phyloP scores from a whole-genome alignment of 2,113 vertebrate species.

The Antechinus flavipes region DNA sequence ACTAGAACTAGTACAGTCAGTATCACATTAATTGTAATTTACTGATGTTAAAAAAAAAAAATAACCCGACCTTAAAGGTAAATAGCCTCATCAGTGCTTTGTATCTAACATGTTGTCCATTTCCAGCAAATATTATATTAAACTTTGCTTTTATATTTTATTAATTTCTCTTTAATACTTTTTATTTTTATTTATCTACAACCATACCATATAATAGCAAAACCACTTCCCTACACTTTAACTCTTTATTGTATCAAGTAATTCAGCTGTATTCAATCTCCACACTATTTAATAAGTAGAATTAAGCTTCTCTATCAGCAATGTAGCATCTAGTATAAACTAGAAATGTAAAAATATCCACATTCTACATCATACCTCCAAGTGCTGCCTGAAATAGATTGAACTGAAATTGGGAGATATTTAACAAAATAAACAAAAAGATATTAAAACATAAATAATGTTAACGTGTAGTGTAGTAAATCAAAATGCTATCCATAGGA shows the following conservation, averaged over 20 bases:
- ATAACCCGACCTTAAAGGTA: not conserved
- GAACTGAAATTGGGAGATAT: not conserved
- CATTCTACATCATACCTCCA: not conserved
- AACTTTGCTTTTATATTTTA: not conserved
- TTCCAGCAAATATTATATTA: not conserved
- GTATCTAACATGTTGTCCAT: not conserved
- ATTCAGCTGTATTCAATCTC: not conserved
- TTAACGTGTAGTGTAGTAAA: not conserved
- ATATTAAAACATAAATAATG: not conserved
- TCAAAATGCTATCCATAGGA: not conserved
- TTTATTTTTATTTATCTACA: not conserved
- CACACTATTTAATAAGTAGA: not conserved
- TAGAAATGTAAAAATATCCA: not conserved
- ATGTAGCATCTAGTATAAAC: not conserved
- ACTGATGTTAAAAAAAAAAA: not conserved
- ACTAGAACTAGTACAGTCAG: not conserved
- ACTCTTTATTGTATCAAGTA: not conserved
- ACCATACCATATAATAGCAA: not conserved
- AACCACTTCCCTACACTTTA: not conserved
- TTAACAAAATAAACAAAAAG: not conserved
- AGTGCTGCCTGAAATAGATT: not conserved
- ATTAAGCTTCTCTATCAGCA: not conserved
- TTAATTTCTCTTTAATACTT: not conserved
- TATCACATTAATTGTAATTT: not conserved
- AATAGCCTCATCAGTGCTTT: not conserved